phyloP scores from a whole-genome alignment of 1,140 invertebrate genomes.

The Dendroctonus ponderosae region DNA sequence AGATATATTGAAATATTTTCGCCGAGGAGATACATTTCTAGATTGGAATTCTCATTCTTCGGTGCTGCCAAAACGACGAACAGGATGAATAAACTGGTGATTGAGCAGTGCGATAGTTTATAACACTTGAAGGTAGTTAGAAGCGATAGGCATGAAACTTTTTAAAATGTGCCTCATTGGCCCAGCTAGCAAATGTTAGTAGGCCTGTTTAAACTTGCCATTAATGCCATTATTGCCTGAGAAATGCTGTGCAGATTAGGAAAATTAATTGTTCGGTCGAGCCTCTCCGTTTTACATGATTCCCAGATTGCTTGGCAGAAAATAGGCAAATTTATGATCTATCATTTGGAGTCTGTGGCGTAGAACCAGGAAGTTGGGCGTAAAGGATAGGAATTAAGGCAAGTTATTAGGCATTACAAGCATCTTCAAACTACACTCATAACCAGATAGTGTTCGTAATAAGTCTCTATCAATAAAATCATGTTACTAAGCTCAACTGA shows the following conservation, averaged over 20 bases:
- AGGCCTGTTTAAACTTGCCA: not conserved
- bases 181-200: too few relatives aligned
- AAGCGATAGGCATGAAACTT: too few relatives aligned
- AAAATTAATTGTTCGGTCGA: constrained; percentile 23
- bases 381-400: not conserved
- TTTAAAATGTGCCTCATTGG: too few relatives aligned
- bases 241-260: constrained; percentile 19
- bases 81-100: too few relatives aligned
- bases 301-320: constrained; percentile 19
- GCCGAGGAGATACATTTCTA: constrained; percentile 3
- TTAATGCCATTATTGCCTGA: constrained; percentile 19
- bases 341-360: constrained; percentile 6
- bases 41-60: too few relatives aligned
- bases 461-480: not conserved
- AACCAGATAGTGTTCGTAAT: not conserved
- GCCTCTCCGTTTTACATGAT: constrained; percentile 24
- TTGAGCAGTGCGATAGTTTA: too few relatives aligned
- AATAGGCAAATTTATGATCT: constrained; percentile 24
- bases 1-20: constrained; percentile 41
- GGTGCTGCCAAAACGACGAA: too few relatives aligned
- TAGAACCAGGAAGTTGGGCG: constrained; percentile 10
- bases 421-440: not conserved
- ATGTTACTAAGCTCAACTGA: not conserved
- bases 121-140: too few relatives aligned
- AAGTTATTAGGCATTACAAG: not conserved